Evolutionary conservation across 1,140 invertebrate species (phyloP).

Genomic region (Brachionus manjavacas): DNA sequence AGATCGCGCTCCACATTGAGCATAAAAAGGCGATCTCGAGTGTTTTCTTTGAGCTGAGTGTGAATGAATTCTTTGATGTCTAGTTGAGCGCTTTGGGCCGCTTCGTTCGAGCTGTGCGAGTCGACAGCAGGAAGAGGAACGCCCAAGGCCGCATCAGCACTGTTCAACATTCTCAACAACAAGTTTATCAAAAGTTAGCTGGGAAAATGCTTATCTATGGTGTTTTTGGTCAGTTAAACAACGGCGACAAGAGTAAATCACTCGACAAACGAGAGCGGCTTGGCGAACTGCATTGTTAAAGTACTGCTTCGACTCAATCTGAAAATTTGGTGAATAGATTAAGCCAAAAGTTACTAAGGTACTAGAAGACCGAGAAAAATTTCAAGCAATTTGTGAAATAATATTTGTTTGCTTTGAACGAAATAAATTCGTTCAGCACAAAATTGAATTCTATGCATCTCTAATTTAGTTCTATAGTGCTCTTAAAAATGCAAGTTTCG

Average conservation of each 20-base stretch:
- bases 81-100: background rate
- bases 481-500: background rate
- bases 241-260: background rate
- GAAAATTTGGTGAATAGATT: background rate
- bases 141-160: background rate
- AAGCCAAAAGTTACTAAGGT: background rate
- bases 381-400: background rate
- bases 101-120: background rate
- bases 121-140: background rate
- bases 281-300: background rate
- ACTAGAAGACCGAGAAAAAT: background rate
- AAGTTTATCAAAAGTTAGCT: background rate
- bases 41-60: constrained; percentile 21
- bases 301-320: background rate
- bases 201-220: background rate
- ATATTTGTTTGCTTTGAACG: background rate
- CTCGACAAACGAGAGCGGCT: background rate
- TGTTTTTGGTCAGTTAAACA: background rate
- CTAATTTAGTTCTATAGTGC: background rate
- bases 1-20: constrained; percentile 15
- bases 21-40: constrained; percentile 33
- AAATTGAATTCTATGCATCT: background rate
- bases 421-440: background rate
- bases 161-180: background rate
- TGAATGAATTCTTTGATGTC: constrained; percentile 31